phyloP scores from a whole-genome alignment of 1,140 invertebrate species.

The Drosophila miranda region DNA sequence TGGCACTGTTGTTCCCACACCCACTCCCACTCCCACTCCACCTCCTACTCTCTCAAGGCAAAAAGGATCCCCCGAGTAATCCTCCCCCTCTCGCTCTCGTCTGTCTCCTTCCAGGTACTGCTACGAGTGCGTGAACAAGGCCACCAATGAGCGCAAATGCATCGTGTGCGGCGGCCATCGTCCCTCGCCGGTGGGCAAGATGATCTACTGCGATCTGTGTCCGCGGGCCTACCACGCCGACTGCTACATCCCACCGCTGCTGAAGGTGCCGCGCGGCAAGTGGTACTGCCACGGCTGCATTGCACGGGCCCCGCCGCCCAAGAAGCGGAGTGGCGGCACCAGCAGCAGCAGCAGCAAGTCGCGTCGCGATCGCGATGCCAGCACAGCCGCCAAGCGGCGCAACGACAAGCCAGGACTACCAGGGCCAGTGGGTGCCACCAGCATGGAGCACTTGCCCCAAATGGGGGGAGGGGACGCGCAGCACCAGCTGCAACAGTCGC shows the following conservation, averaged over 20 bases:
- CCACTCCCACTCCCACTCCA: not conserved
- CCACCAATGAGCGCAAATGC: constrained; percentile 92
- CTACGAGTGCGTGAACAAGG: constrained; percentile 98
- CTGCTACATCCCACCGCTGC: constrained; percentile 93
- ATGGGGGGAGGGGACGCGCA: constrained; percentile 26
- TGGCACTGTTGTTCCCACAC: constrained; percentile 27
- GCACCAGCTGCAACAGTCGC: constrained; percentile 69
- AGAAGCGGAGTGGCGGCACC: constrained; percentile 82
- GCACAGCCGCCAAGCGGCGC: constrained; percentile 63
- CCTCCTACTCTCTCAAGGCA: too few relatives aligned
- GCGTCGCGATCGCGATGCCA: constrained; percentile 62
- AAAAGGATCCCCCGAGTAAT: too few relatives aligned
- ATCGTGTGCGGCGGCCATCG: constrained; percentile 93
- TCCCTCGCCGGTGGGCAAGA: constrained; percentile 85
- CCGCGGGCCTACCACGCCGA: constrained; percentile 95
- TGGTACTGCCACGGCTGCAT: constrained; percentile 93
- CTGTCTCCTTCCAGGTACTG: constrained; percentile 89
- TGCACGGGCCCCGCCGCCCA: constrained; percentile 88
- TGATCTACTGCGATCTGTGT: constrained; percentile 93
- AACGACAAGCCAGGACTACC: constrained; percentile 42
- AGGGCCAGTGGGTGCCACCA: constrained; percentile 10
- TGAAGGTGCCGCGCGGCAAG: constrained; percentile 93
- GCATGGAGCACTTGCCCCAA: constrained; percentile 50
- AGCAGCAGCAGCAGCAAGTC: constrained; percentile 66
- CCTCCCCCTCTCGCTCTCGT: not conserved